Percentiles rank a stretch among this genome's conserved stretches.
Evolutionary conservation across 2,888 invertebrate genomes (phyloP).

Genomic region (Ophraella communa): DNA sequence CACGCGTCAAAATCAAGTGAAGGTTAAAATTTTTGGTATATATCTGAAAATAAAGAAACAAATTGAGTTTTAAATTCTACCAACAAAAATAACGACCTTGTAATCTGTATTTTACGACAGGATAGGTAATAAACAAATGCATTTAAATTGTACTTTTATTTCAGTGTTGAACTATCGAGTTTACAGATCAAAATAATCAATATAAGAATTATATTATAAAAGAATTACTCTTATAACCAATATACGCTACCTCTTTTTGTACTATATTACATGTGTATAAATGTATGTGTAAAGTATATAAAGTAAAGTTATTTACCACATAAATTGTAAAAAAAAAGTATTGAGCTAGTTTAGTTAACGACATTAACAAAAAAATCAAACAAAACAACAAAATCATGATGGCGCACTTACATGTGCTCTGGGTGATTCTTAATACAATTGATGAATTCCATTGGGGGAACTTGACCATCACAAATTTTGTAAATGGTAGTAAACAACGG

Average conservation of each 20-base stretch:
- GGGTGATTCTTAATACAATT: slow-evolving; percentile 94
- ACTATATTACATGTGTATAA: neutral
- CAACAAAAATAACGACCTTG: too few relatives aligned
- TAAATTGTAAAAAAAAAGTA: too few relatives aligned
- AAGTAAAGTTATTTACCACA: too few relatives aligned
- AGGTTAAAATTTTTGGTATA: slow-evolving; percentile 3
- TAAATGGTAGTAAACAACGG: slow-evolving; percentile 96
- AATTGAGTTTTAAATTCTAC: too few relatives aligned
- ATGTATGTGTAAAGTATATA: too few relatives aligned
- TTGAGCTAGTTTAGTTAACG: neutral
- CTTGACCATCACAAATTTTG: slow-evolving; percentile 85
- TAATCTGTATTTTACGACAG: neutral
- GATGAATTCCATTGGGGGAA: slow-evolving; percentile 82
- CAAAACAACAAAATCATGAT: slow-evolving; percentile 16
- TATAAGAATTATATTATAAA: too few relatives aligned
- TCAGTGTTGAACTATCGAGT: neutral
- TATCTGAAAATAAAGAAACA: slow-evolving; percentile 6
- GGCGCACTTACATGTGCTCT: slow-evolving; percentile 89
- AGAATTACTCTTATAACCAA: neutral
- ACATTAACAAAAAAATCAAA: slow-evolving; percentile 12
- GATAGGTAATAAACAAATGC: neutral
- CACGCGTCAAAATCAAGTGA: neutral
- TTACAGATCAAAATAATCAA: too few relatives aligned
- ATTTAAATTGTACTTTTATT: neutral
- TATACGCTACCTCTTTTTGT: neutral